These are phyloP conservation scores for Elaphurus davidianus DNA, from an alignment of 2,113 vertebrate genomes.

Conservation along the genomic window DNA sequence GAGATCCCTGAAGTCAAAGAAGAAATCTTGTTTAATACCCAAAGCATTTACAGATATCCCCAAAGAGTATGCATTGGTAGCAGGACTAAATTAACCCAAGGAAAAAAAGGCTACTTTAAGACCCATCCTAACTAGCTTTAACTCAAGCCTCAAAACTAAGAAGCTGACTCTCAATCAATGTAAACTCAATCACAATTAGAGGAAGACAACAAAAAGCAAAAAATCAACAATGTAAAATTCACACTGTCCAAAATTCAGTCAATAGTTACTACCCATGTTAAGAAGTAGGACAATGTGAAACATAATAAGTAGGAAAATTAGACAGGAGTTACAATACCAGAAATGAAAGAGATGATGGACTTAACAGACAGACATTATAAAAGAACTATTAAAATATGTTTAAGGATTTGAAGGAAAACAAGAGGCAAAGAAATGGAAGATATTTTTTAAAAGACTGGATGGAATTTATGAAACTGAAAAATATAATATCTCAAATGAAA, in stretches of 20 bases:
- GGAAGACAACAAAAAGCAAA: neutral
- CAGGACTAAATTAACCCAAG: neutral
- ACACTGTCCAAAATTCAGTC: neutral
- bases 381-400: neutral
- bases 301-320: neutral
- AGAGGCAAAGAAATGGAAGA: neutral
- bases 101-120: neutral
- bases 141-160: neutral
- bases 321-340: neutral
- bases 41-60: neutral
- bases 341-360: neutral
- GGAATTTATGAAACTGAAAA: conserved; percentile 25
- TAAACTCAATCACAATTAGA: neutral
- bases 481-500: neutral
- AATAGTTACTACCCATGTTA: neutral
- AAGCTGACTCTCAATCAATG: neutral
- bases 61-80: neutral
- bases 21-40: neutral
- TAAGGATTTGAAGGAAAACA: neutral
- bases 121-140: neutral
- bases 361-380: neutral
- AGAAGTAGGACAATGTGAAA: neutral
- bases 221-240: neutral
- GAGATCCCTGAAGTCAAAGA: neutral
- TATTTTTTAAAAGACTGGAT: neutral